Evolutionary conservation across 2,113 vertebrate genomes (phyloP), one percentile per base, ranked within the genome.

Genomic region (Petroica traversi): DNA sequence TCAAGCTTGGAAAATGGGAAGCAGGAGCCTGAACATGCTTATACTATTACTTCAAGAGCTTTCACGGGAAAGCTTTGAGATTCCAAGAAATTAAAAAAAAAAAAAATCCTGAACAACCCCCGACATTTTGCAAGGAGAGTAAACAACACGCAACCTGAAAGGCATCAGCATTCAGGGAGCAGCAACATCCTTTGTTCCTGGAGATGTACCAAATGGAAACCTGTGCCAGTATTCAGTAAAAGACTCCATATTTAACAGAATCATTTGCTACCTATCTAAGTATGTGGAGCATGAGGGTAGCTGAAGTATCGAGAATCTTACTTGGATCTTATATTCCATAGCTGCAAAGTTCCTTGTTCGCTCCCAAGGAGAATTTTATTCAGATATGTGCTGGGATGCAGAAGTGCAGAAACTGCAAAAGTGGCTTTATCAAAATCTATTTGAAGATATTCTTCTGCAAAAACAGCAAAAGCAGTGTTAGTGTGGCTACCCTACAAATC

Each of bases 281-380:
- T 55, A 86, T n/a, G 33, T 23, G 12, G 19, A 93, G 33, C 25
- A 57, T 29, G 11, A 91, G 74, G 17, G 9, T 9, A 67, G 13
- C 16, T 20, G 67, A 67, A 26, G 25, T 67, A 85, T 9, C 36
- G 78, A 54, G 54, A 82, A 67, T 79, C 98, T 97, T 98, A 99
- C 99, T 99, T 99, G 96, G 99, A 99, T 97, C 99, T 99, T 91
- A 99, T 85, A 98, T 99, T 99, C 99, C 99, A 99, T 9, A 99
- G 98, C 96, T 99, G 99, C 92, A 99, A 95, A 86, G 98, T 95
- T 92, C 99, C 99, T 97, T 99, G 99, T 89, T 98, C 98, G 95
- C 99, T 99, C 22, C 99, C 99, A 85, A 99, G 97, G 64, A 99
- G 98, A 95, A 99, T 98, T 98, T 99, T 99, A 98, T 99, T 99